These are phyloP conservation scores for Australoheros scitulus DNA, from an alignment of 2,113 vertebrate species.

Conservation along the genomic window DNA sequence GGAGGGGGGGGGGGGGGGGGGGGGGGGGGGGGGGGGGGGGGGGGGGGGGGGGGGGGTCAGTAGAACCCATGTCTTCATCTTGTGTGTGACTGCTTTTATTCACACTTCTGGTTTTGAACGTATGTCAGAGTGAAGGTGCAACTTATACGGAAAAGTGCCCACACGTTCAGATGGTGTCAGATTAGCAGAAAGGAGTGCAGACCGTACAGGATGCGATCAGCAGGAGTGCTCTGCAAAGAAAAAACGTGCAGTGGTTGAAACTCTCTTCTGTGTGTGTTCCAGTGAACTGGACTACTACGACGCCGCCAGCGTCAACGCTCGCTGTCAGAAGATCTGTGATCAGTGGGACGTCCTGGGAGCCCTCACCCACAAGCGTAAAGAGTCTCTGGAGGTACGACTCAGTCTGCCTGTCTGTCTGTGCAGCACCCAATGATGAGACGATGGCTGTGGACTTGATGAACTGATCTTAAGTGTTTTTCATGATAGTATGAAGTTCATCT, in stretches of 20 bases:
- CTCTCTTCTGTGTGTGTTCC: conserved; percentile 31
- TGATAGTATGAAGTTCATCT: background rate
- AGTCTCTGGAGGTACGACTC: conserved; percentile 86
- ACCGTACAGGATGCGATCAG: background rate
- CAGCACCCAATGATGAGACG: too few relatives aligned
- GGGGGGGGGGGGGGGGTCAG: too few relatives aligned
- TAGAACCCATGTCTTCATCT: too few relatives aligned
- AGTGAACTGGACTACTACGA: conserved; percentile 96
- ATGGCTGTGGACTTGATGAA: background rate
- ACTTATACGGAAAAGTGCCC: background rate
- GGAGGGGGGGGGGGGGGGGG: too few relatives aligned
- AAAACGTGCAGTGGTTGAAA: background rate
- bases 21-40: too few relatives aligned
- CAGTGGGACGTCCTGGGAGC: conserved; percentile 91
- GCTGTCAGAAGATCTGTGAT: conserved; percentile 95
- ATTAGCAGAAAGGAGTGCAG: background rate
- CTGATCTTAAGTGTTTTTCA: background rate
- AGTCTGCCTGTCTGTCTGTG: background rate
- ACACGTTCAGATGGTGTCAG: accelerated
- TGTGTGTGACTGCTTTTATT: too few relatives aligned
- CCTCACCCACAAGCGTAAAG: conserved; percentile 88
- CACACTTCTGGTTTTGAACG: too few relatives aligned
- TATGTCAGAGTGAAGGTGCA: accelerated
- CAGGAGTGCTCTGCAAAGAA: background rate
- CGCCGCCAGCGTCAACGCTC: conserved; percentile 88